Percentiles rank a stretch among this genome's conserved stretches.
phyloP scores from a whole-genome alignment of 2,113 vertebrate genomes.

The Plecotus auritus region DNA sequence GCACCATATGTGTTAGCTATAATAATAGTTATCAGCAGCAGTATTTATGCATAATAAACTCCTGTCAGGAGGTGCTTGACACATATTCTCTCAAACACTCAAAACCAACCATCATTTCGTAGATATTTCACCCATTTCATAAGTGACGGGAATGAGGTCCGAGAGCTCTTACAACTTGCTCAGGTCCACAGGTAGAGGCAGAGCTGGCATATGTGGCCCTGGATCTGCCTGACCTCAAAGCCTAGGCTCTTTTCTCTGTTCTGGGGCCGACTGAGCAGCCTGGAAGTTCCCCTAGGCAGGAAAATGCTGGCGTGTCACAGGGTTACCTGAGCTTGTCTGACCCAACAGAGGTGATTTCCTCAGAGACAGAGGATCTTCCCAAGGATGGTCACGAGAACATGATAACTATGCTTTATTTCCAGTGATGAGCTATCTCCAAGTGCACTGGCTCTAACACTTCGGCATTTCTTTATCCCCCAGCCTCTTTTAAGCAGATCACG shows the following conservation, averaged over 20 bases:
- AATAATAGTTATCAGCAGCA: neutral
- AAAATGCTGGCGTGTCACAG: rapidly evolving
- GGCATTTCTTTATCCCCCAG: neutral
- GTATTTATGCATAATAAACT: neutral
- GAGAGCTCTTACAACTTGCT: neutral
- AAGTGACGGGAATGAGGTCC: neutral
- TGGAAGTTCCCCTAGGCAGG: neutral
- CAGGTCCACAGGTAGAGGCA: neutral
- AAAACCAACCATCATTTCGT: too few relatives aligned
- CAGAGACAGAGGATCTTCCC: neutral
- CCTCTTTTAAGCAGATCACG: neutral
- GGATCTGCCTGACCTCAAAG: neutral
- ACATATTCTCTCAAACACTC: neutral
- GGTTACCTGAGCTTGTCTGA: neutral
- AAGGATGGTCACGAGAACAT: neutral
- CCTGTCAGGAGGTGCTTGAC: neutral
- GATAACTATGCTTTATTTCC: neutral
- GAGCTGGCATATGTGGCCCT: neutral
- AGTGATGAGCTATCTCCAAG: neutral
- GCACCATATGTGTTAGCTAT: neutral
- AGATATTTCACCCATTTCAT: neutral
- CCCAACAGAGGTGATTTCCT: neutral
- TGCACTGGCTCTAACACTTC: neutral
- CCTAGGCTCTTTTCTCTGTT: neutral
- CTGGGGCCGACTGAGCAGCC: neutral